Base-by-base conservation (phyloP, 2,888 invertebrate genomes). In the Cephus pygmeus region DNA sequence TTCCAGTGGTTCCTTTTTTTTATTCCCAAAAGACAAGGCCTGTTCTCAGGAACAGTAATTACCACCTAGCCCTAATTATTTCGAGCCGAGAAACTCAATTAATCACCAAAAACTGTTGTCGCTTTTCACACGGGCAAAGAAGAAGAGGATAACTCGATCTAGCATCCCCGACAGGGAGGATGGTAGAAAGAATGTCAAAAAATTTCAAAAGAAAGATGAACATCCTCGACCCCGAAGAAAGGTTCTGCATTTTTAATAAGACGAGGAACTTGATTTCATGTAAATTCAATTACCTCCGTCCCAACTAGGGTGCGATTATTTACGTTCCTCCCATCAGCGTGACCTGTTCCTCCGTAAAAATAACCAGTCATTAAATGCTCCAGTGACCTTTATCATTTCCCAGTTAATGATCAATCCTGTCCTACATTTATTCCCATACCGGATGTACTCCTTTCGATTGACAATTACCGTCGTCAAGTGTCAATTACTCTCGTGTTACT, bases 191-290 rank as follows among this genome's bases (percentile, higher is more conserved):
- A 56, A 56, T 56, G 23, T 56, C 23, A 6, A 56, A 75, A 77
- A 31, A 36, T 15, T 74, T 31, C 36, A 75, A 69, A 33, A 33
- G 74, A 34, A 75, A 56, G 34, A 71, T 56, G 33, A 12, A 69
- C 34, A 36, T 71, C 71, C 30, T 33, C 36, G 2, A 71, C 30
- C 34, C 11, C 35, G 34, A 75, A 33, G 75, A 69, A 71, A 69
- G 40, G 36, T 69, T 69, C 75, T 77, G 75, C 69, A 77, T 77
- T 77, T 77, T 77, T 77, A 77, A 75, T 75, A 69, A 69, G 69
- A 30, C 69, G 74, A 69, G 75, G 77, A 75, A 75, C 71, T 34
- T 77, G 75, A 77, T 77, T 75, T 75, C 75, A 77, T 75, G 77
- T 77, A 77, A 77, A 77, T 77, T 77, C 75, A 33, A 11, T 77